Evolutionary conservation across 2,797 vertebrate species (phyloP).

Genomic region (Hyperoplus lanceolatus): DNA sequence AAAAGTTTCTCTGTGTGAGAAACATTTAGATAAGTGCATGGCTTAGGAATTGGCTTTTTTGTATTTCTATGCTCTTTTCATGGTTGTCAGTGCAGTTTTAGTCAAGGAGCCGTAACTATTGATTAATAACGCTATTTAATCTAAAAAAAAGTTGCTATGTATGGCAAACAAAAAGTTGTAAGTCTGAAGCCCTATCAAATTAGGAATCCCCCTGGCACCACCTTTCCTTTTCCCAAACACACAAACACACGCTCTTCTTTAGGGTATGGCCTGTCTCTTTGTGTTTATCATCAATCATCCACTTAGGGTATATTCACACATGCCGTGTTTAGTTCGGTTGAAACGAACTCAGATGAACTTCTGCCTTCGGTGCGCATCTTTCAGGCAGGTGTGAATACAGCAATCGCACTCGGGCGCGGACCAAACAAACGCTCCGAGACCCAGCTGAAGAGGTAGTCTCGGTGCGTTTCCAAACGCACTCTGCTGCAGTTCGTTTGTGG

Average conservation of each 20-base stretch:
- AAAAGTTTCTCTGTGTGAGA: slow-evolving; percentile 32
- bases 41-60: slow-evolving; percentile 14
- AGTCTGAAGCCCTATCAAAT: not conserved
- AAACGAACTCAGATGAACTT: no score
- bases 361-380: no score
- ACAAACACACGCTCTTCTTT: no score
- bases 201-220: not conserved
- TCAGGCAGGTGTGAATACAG: no score
- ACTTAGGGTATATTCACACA: no score
- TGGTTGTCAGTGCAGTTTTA: slow-evolving; percentile 24
- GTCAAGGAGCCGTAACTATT: not conserved
- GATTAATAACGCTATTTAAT: slow-evolving; percentile 11
- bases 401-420: no score
- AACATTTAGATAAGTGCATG: slow-evolving; percentile 21
- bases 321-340: no score
- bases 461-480: no score
- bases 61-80: slow-evolving; percentile 10
- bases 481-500: no score
- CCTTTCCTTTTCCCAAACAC: slow-evolving; percentile 2
- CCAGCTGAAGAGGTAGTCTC: no score
- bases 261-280: not conserved
- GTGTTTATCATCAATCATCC: slow-evolving; percentile 26
- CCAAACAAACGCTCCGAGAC: no score
- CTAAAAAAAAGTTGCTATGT: no score
- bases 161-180: not conserved